Evolutionary conservation across 2,113 vertebrate genomes (phyloP).

Genomic region (Hippopotamus amphibius): DNA sequence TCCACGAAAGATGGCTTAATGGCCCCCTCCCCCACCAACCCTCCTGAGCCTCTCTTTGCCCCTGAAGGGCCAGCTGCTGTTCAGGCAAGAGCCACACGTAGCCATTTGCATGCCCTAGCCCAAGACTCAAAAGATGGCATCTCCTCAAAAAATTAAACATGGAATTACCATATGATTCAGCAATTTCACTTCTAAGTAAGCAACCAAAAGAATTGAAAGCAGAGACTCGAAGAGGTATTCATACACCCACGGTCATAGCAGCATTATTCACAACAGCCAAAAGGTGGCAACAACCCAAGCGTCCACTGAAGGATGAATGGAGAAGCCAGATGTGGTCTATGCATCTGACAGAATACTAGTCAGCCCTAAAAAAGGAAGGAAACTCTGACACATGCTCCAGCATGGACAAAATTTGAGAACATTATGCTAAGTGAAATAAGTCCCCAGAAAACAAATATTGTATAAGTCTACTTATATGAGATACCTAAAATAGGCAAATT

Average conservation of each 20-base stretch:
- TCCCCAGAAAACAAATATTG: fast-evolving
- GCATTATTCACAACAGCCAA: fast-evolving
- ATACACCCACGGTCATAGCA: fast-evolving
- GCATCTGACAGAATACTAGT: background rate
- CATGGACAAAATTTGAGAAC: fast-evolving
- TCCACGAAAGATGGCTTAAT: fast-evolving
- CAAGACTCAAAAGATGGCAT: fast-evolving
- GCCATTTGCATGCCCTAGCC: fast-evolving
- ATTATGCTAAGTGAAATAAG: fast-evolving
- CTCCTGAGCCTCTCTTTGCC: fast-evolving
- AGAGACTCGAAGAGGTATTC: fast-evolving
- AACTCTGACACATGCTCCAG: fast-evolving
- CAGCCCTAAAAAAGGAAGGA: background rate
- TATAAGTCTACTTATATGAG: fast-evolving
- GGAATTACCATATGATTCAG: fast-evolving
- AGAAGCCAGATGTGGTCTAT: fast-evolving
- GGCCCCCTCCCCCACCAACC: no score
- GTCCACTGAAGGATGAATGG: fast-evolving
- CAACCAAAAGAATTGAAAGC: fast-evolving
- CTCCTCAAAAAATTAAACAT: background rate
- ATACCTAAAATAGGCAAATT: no score
- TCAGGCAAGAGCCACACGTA: background rate
- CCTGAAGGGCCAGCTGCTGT: background rate
- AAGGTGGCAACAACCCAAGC: no score
- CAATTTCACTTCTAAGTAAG: background rate